Evolutionary conservation across 2,888 invertebrate species (phyloP), one percentile per base, ranked within the genome.

Genomic region (Ferrisia virgata): DNA sequence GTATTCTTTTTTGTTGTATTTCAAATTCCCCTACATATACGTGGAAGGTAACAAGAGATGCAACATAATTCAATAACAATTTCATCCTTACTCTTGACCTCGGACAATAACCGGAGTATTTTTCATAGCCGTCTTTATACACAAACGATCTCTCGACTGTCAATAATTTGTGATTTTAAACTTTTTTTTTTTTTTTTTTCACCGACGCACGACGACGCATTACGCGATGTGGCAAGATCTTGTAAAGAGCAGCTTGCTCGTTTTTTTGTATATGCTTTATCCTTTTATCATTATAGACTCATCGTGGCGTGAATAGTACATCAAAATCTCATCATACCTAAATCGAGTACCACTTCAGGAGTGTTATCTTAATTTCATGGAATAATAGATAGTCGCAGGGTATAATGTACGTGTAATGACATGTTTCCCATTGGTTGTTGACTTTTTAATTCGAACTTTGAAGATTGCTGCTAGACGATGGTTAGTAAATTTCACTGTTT

Each of bases 41-140:
- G 18, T n/a, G 58, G 31, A 31, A 64, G 18, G 72, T 76, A 76
- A 76, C 72, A 31, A 18, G 72, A 76, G 72, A 76, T 76, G 36
- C 18, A 33, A 76, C 36, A 76, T 76, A 76, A 76, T 76, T 76
- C 72, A 31, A 76, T 76, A 76, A 76, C 36, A 76, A 36, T 76
- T 76, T 76, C 72, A 76, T 33, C 72, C 72, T 76, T 36, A 36
- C 72, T 76, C 72, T 76, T 76, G 72, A 76, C 72, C 72, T 76
- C 72, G 36, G 33, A 76, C 72, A 76, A 76, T 76, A 76, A 76
- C 36, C 36, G 72, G 33, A 28, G 72, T 76, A 76, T 76, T 76
- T 76, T 76, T 36, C 36, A 18, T 76, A 36, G 18, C 36, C 0
- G 28, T 64, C 31, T 64, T 39, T 53, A 6, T 22, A 22, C 72